These are phyloP conservation scores for Heliconius erato DNA, from an alignment of 2,888 invertebrate genomes.

Conservation along the genomic window DNA sequence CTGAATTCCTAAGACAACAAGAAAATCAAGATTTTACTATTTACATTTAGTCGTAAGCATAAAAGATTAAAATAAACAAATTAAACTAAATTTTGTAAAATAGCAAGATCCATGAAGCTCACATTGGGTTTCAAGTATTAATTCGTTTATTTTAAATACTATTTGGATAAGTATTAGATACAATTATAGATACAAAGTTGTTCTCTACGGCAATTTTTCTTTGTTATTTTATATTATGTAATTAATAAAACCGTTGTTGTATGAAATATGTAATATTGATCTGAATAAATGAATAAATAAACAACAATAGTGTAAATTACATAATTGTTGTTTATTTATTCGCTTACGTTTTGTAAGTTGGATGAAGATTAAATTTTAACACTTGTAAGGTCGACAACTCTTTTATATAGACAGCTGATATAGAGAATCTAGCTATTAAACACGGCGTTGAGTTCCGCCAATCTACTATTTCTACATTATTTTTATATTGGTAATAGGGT, in stretches of 20 bases:
- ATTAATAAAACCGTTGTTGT: neutral
- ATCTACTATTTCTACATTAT: no score
- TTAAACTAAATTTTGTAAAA: no score
- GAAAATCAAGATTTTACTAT: neutral
- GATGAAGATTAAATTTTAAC: no score
- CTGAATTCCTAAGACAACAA: neutral
- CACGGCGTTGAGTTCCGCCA: no score
- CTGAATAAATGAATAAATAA: neutral
- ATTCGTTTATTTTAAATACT: neutral
- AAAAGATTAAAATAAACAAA: no score
- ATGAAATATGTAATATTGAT: neutral
- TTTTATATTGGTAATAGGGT: no score
- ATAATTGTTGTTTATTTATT: neutral
- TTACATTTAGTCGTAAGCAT: no score
- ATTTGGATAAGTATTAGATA: neutral
- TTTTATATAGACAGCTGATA: no score
- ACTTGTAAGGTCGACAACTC: no score
- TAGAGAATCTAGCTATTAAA: no score
- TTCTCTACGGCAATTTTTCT: neutral
- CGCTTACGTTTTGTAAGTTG: no score
- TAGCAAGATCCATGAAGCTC: no score
- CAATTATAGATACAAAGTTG: neutral
- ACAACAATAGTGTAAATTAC: neutral
- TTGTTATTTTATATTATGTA: neutral
- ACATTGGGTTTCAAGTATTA: neutral